Base-by-base conservation (phyloP, 2,888 invertebrate species). In the Carcina quercana region DNA sequence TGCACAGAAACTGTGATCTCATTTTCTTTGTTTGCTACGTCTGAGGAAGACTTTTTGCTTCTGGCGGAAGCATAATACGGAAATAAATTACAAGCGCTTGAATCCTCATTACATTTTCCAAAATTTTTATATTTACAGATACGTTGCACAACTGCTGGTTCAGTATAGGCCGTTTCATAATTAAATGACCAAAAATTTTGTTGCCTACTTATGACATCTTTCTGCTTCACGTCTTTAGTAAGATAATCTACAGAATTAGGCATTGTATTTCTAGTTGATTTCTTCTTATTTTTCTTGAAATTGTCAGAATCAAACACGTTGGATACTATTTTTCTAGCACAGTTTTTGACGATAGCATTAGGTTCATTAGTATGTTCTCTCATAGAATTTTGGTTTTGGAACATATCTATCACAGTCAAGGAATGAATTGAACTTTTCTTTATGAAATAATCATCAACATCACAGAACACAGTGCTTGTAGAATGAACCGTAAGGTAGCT, bases 81-180 rank as follows among this genome's bases (percentile, higher is more conserved):
- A 54, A 76, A 76, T 35, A 78, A 46, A 50, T 76, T 72, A 44
- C 76, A 74, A 0, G 75, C 73, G 38, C 75, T 78, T 3, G 73
- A 73, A 35, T 73, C 58, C 43, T 71, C 68, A 3, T 42, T 59
- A 7, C 55, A 59, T 32, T 64, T 64, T 1, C 53, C 56, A 13
- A 40, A 53, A 6, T 67, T 59, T 45, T 67, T 69, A 37, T 56
- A 71, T 45, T 55, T 70, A 13, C 13, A 28, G 36, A 58, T 68
- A 33, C 59, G 67, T 32, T 64, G 58, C 46, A 67, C 61, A n/a
- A 43, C 32, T 17, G 49, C 40, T n/a, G 67, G 62, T 33, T 63
- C 68, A 3, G 61, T 63, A 38, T 58, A 61, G 20, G 72, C 73
- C 2, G 70, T 65, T 5, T 47, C 56, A 50, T 72, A 74, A 46